Percentiles rank a stretch among this genome's conserved stretches.
These are phyloP conservation scores for Diorhabda carinulata DNA, from an alignment of 1,140 invertebrate genomes.

Conservation along the genomic window DNA sequence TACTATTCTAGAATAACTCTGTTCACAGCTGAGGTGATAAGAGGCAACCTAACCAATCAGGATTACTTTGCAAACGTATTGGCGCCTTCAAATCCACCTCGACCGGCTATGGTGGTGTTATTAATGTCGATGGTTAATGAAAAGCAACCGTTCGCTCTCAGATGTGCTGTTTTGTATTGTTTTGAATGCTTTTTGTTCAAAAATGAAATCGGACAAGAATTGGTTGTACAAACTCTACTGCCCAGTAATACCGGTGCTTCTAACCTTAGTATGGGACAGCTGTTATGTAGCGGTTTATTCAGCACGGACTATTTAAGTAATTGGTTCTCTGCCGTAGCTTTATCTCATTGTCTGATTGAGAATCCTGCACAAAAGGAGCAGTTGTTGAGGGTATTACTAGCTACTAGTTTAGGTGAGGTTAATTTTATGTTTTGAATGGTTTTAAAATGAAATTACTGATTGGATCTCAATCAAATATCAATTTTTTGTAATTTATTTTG, in stretches of 20 bases:
- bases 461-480: too few species aligned
- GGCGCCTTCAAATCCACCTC: constrained; percentile 87
- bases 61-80: constrained; percentile 87
- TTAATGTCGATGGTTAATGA: constrained; percentile 99
- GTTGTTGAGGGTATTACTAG: constrained; percentile 85
- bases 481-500: too few species aligned
- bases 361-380: constrained; percentile 88
- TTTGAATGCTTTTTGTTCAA: constrained; percentile 95
- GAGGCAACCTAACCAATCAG: constrained; percentile 88
- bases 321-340: constrained; percentile 91
- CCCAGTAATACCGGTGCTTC: constrained; percentile 59
- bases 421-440: too few species aligned
- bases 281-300: constrained; percentile 93
- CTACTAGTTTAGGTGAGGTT: constrained; percentile 70
- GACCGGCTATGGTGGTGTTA: constrained; percentile 89
- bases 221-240: constrained; percentile 86
- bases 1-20: too few species aligned
- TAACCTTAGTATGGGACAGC: constrained; percentile 71
- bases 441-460: too few species aligned
- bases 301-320: constrained; percentile 89
- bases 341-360: constrained; percentile 88
- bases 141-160: constrained; percentile 86
- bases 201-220: constrained; percentile 84
- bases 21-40: constrained; percentile 76
- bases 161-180: constrained; percentile 92